Base-by-base conservation (phyloP, 2,888 invertebrate species). In the Ypsolopha sequella region DNA sequence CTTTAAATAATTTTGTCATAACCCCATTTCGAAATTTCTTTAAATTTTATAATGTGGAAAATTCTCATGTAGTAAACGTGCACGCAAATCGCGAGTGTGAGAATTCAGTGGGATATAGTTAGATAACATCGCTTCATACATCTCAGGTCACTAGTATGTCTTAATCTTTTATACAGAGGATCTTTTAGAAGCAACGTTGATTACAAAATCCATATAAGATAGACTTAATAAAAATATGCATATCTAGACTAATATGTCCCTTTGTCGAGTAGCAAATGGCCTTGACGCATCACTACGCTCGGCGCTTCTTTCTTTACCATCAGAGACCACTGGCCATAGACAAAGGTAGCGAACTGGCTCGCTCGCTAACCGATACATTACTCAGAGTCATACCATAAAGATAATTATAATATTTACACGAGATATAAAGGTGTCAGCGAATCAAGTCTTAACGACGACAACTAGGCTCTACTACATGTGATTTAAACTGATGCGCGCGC, bases 101-200 rank as follows among this genome's bases (percentile, higher is more conserved):
- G 76, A 80, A 80, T 81, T 80, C 80, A 80, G 80, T 80, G 80
- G 80, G 80, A 76, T 76, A 75, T 73, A 79, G 75, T 73, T 63
- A 72, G 70, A 66, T 73, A 78, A 76, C 76, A 79, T 76, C 77
- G 79, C 79, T 80, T 78, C 81, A 76, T 79, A 79, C 77, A 78
- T 14, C 80, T 85, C 85, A 86, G 85, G 85, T 86, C 85, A 86
- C 85, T 85, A 85, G 85, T 86, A 81, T 81, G 82, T 84, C 80
- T 84, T 82, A 79, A 74, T 70, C 76, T 85, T 80, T 81, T 85
- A 84, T 77, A 85, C 78, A 84, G 79, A 81, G 76, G 82, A 76
- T 80, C 78, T 84, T 24, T 84, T 75, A 81, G 84, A 85, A 85
- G 85, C 85, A 78, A 86, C 81, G 84, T 81, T 76, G 79, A 81